Conservation (phyloP, 2,888 invertebrate species). For the Rugalucina vietnamica region DNA sequence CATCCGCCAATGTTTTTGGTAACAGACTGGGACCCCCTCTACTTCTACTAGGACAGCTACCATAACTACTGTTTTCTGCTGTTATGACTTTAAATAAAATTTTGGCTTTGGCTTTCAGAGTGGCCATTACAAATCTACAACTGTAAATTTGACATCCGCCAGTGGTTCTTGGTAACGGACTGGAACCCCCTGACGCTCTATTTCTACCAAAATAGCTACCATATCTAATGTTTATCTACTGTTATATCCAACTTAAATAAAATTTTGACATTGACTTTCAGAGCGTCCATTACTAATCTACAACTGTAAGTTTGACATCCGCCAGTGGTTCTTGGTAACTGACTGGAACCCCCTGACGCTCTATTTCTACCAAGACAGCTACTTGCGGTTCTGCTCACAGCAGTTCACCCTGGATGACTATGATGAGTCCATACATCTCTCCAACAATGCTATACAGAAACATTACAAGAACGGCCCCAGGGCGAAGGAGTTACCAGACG, state of each 20-base stretch:
- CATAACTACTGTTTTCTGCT: too few relatives aligned
- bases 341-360: slow-evolving; percentile 95
- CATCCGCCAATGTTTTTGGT: too few relatives aligned
- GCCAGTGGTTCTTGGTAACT: slow-evolving; percentile 97
- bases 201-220: too few relatives aligned
- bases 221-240: too few relatives aligned
- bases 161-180: too few relatives aligned
- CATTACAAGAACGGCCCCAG: slow-evolving; percentile 89
- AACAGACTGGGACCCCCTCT: too few relatives aligned
- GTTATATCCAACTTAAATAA: neutral
- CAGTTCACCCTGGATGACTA: slow-evolving; percentile 92
- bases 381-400: slow-evolving; percentile 92
- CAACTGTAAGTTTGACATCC: slow-evolving; percentile 96
- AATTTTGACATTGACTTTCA: slow-evolving; percentile 85
- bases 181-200: too few relatives aligned
- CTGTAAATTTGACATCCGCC: too few relatives aligned
- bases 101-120: slow-evolving; percentile 88
- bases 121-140: slow-evolving; percentile 94
- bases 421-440: slow-evolving; percentile 93
- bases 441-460: slow-evolving; percentile 96
- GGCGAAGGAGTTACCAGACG: slow-evolving; percentile 86
- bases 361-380: slow-evolving; percentile 97
- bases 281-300: slow-evolving; percentile 95
- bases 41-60: too few relatives aligned
- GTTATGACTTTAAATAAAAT: neutral